Conservation (phyloP, 1,140 invertebrate genomes). For the Diabrotica undecimpunctata region DNA sequence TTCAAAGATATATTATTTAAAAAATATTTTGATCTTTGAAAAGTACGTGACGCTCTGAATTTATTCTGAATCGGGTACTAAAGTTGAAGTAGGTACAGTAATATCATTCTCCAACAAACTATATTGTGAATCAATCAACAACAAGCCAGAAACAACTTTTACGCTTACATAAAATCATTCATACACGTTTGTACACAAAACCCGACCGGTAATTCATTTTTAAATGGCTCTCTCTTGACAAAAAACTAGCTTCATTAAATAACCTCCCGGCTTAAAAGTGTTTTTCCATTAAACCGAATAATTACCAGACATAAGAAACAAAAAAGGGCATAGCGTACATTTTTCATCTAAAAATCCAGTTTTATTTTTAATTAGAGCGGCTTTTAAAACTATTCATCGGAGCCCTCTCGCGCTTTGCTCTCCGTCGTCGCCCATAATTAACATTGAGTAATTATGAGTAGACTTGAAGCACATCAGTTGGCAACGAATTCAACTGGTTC, state of each 20-base stretch:
- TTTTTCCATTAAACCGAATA: neutral
- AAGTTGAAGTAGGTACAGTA: no score
- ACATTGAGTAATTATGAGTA: constrained; percentile 9
- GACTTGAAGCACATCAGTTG: constrained; percentile 9
- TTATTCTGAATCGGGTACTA: no score
- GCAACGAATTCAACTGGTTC: constrained; percentile 14
- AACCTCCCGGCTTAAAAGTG: neutral
- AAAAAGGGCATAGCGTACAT: neutral
- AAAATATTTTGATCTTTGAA: no score
- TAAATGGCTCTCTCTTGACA: no score
- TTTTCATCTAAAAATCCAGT: neutral
- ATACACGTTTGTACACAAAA: no score
- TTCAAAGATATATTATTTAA: no score
- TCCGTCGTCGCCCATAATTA: neutral
- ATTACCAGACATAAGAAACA: constrained; percentile 1
- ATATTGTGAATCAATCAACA: no score
- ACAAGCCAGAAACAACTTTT: no score
- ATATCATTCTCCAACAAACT: no score
- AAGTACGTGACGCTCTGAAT: no score
- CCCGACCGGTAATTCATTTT: no score
- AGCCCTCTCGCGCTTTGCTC: neutral
- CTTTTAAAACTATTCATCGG: constrained; percentile 5
- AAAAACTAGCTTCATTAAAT: neutral
- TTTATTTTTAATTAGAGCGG: constrained; percentile 5
- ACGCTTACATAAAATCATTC: no score